Percentiles rank a stretch among this genome's conserved stretches.
phyloP scores from a whole-genome alignment of 1,140 invertebrate species.

The Lasaia peninsularis region DNA sequence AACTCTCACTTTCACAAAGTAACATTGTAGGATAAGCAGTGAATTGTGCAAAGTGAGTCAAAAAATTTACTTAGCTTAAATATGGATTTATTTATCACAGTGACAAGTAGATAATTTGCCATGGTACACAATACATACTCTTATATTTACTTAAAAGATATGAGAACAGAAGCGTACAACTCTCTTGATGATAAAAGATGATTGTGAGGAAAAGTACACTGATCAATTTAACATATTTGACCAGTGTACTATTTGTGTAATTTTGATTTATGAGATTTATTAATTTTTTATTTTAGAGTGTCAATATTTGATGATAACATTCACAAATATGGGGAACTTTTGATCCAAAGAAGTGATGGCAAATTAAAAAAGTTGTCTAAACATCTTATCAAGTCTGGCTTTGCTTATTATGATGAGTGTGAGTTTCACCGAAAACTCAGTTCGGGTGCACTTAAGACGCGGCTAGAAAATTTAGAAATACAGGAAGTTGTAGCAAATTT shows the following conservation, averaged over 20 bases:
- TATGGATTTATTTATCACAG: too few relatives aligned
- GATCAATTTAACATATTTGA: too few relatives aligned
- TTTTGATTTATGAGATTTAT: background rate
- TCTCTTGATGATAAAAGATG: too few relatives aligned
- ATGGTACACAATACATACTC: too few relatives aligned
- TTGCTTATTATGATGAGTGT: constrained; percentile 34
- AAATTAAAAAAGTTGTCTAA: constrained; percentile 33
- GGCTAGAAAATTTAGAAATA: constrained; percentile 26
- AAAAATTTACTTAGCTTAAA: too few relatives aligned
- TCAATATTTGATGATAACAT: constrained; percentile 59
- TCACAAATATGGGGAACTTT: constrained; percentile 62
- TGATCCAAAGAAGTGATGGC: constrained; percentile 33
- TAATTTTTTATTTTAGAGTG: constrained; percentile 34
- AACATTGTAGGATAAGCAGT: too few relatives aligned
- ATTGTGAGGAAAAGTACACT: too few relatives aligned
- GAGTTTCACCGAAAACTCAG: constrained; percentile 40
- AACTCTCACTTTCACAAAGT: too few relatives aligned
- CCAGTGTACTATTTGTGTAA: background rate
- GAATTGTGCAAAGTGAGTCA: too few relatives aligned
- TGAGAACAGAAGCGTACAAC: too few relatives aligned
- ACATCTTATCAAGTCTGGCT: constrained; percentile 32
- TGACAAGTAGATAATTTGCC: too few relatives aligned
- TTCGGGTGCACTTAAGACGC: constrained; percentile 36
- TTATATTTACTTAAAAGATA: too few relatives aligned
- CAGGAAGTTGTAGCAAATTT: constrained; percentile 37